Base-by-base conservation (phyloP, 2,113 vertebrate genomes). In the Limnothrissa miodon region DNA sequence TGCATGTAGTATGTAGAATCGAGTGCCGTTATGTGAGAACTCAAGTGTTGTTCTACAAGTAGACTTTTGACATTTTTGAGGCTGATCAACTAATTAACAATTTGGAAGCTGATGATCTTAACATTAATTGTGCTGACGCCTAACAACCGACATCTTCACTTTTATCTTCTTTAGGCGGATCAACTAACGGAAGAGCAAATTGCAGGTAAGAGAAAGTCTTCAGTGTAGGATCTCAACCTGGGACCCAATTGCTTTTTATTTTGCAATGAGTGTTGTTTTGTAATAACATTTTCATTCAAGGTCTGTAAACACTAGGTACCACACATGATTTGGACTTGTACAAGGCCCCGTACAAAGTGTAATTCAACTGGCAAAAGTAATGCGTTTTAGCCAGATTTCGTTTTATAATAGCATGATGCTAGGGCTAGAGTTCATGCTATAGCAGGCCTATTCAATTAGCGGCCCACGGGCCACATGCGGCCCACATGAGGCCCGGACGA, bases 171-270 rank as follows among this genome's bases (percentile, higher is more conserved):
- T 44, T 88, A 98, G 97, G 97, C 97, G 91, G 97, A 98, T 94
- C 97, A 99, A 92, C 97, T 99, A 95, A 98, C 97, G 88, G 97
- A 99, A 91, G 97, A 98, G 88, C 97, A 99, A 93, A 99, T 99
- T 90, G 97, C 97, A 95, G 97, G 97, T 98, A 94, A 45, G 25
- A 62, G 21, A 82, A 81, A 48, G 33, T 44, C 36, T 25, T 39
- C 11, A 1, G 36, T 33, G 42, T 56, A 17, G 25, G 36, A 33
- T 2, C 29, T 17, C 36, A 74, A 36, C 66, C 66, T 36, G 66
- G 66, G 21, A 21, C 23, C 21, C 23, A 4, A 42, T 42, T 2
- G 42, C 2, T 42, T 42, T 42, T 42, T 42, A 42, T 42, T 42
- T 42, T 42, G 42, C 0, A 25, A 2, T 25, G 25, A 25, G 23